Base-by-base conservation (phyloP, 2,113 vertebrate genomes). In the Urocolius indicus region DNA sequence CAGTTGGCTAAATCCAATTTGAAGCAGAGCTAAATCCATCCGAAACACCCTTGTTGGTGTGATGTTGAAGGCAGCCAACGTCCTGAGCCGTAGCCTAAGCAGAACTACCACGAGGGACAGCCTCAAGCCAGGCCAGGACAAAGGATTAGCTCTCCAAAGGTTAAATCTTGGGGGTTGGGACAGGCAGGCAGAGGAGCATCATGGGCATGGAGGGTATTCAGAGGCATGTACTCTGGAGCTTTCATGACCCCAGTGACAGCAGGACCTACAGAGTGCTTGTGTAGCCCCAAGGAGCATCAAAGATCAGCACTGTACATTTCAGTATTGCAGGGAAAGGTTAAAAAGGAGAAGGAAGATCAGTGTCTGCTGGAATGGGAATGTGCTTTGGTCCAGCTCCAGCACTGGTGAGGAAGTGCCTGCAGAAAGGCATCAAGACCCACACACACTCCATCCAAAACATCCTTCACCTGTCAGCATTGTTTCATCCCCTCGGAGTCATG, bases 61-160 rank as follows among this genome's bases (percentile, higher is more conserved):
- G 41, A 9, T 15, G 18, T 27, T 65, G 29, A n/a, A 41, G 45
- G 65, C 7, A 16, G 43, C 10, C 54, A 41, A 14, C 20, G 30
- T 19, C n/a, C 45, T 41, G 13, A 17, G 38, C 5, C 5, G 18
- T 6, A n/a, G 66, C 17, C 61, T 6, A 21, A 45, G 55, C 41
- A 51, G 51, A 20, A 23, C 46, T 13, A 32, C 38, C 52, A 5
- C 0, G 19, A 45, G 23, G 59, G 43, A 29, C 1, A 0, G 4
- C 29, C 19, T 19, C 3, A 6, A 32, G n/a, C 18, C 24, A 16
- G 0, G 12, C 30, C 14, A 36, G 55, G 30, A 16, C n/a, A 61
- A 18, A 19, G 1, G 5, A 21, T 15, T 6, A 24, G 26, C 32
- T 20, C 9, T 1, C 51, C 23, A 6, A 61, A 20, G 49, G 24